Base-by-base conservation (phyloP, 2,888 invertebrate species). In the Thymelicus acteon region DNA sequence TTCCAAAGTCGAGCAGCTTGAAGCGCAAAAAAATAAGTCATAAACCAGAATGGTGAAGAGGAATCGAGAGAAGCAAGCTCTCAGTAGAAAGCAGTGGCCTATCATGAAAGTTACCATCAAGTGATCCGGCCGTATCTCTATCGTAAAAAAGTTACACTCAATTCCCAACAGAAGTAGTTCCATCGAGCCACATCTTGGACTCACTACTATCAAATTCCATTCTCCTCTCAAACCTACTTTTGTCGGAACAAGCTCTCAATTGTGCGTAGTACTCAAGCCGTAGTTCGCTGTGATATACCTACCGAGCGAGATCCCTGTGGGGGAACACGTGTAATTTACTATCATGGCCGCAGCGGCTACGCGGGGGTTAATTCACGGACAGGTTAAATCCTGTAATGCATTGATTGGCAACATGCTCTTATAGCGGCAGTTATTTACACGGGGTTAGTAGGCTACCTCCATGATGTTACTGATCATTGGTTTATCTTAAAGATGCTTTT, bases 301-400 rank as follows among this genome's bases (percentile, higher is more conserved):
- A 62, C 19, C 13, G n/a, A 19, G 7, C 44, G 44, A 12, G 44
- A 44, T 44, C 44, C 44, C 44, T 31, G 31, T 8, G 37, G 62
- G 37, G n/a, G 8, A 62, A 49, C 48, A 48, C 47, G 57, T 62
- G 62, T 62, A 62, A 62, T 62, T 62, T 49, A 49, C 31, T 13
- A 37, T 24, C 62, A 62, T 10, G n/a, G 31, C 13, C 24, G 24
- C 57, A 24, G 31, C n/a, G 31, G 31, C 49, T 52, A 49, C 15
- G 54, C 39, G 67, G 61, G 62, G 62, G 62, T 62, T 62, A 62
- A 62, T 62, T 62, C 62, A 48, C 48, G 31, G 62, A 62, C 48
- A 15, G 62, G n/a, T 8, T 49, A 62, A 62, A 49, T 13, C 62
- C 62, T 62, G 62, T 62, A 62, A 62, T 62, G 37, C 62, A 62